Base-by-base conservation (phyloP, 2,113 vertebrate species). In the Corythaeola cristata region DNA sequence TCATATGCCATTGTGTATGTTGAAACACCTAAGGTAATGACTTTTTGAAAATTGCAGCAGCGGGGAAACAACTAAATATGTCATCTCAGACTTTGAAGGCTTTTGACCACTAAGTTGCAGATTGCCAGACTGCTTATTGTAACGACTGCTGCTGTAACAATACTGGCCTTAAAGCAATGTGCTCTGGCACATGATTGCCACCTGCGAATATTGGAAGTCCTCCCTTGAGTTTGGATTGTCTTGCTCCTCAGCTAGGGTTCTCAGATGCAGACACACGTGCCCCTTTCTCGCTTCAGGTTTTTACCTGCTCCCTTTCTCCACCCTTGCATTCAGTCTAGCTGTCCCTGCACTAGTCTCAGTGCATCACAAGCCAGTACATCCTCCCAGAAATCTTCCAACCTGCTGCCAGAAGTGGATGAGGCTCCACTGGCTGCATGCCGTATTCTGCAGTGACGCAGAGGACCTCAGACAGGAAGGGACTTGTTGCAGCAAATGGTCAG, bases 331-430 rank as follows among this genome's bases (percentile, higher is more conserved):
- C 50, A 18, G 12, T 11, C 33, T 53, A 0, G 5, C 37, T 67
- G 16, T 23, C 37, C 27, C n/a, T 8, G 0, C 6, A 8, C 26
- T 30, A 6, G 13, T 44, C 33, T 53, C 15, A 1, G 41, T 27
- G 50, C 17, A 66, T 55, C 50, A 7, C 27, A 30, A 74, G 30
- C 8, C 47, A 5, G 16, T 8, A 4, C 2, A 1, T 77, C 53
- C 9, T 62, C 32, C 27, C 49, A 79, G 49, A 59, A 79, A 28
- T 30, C 67, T 56, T 39, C 33, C 71, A 76, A 0, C 30, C 35
- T 49, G 39, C 62, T 80, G 9, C 27, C 84, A 63, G 41, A 58
- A 41, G 64, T 20, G 50, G 58, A 47, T 39, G 64, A 73, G 64
- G 35, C 44, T 56, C 32, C 20, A 3, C 13, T 12, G 62, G 37